Base-by-base conservation (phyloP, 2,797 vertebrate genomes). In the Eremophila alpestris region DNA sequence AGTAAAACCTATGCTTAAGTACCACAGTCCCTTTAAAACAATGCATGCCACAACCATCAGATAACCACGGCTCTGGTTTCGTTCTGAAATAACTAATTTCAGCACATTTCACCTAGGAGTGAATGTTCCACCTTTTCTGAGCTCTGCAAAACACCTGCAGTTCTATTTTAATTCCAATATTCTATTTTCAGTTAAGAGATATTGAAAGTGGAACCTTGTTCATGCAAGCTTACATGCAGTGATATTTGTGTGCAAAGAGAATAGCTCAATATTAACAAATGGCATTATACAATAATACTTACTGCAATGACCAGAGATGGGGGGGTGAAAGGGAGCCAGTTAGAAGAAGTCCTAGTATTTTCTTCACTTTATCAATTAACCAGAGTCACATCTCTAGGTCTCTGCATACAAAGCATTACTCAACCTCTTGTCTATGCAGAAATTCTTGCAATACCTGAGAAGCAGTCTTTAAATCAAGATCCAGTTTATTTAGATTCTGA, bases 271-370 rank as follows among this genome's bases (percentile, higher is more conserved):
- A 20, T 46, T 60, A 86, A 58, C 45, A 79, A 87, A 79, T 51
- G 20, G n/a, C 22, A 62, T 20, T 36, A 52, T 29, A 43, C 74
- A 78, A n/a, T 45, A 76, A 60, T 29, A 74, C 11, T 48, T 73
- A 38, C 16, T 45, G 65, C 56, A 88, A 27, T 18, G 21, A 43
- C 10, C 11, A 2, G 49, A 51, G 21, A 6, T 1, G 1, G 4
- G 7, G 10, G 5, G 5, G 7, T 3, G 11, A 1, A 11, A 11
- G 13, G 17, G 4, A 49, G 24, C 19, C 11, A 18, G 23, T 49
- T 58, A 90, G 24, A 88, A 17, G 15, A 83, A 84, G 10, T n/a
- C 13, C 55, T 58, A 56, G 13, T 65, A 36, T 83, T 83, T 74
- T 63, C 52, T 94, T 80, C 13, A 16, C 17, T 89, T 89, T 14